Evolutionary conservation across 2,797 vertebrate genomes (phyloP).

Genomic region (Sebastes jordani): DNA sequence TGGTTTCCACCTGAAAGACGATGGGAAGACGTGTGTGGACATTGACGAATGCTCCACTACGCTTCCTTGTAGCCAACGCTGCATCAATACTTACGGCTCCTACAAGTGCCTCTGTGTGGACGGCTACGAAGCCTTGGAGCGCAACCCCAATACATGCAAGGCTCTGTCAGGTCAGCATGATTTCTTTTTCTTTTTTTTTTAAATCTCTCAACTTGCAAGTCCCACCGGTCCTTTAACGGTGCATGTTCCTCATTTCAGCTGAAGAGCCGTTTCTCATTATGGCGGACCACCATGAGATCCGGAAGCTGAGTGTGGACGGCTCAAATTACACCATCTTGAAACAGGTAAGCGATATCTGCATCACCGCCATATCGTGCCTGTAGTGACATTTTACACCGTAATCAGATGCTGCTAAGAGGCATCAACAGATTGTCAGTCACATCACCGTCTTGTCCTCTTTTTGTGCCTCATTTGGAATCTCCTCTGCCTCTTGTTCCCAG

Average conservation of each 20-base stretch:
- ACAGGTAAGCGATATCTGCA: constrained; percentile 82
- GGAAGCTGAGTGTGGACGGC: constrained; percentile 97
- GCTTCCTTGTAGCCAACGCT: constrained; percentile 96
- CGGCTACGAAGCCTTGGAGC: constrained; percentile 90
- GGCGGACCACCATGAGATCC: constrained; percentile 98
- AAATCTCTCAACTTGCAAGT: neutral
- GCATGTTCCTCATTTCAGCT: constrained; percentile 76
- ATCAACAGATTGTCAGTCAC: neutral
- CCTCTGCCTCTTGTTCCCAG: neutral
- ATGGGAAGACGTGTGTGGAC: constrained; percentile 95
- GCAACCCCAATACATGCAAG: constrained; percentile 91
- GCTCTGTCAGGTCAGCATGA: constrained; percentile 89
- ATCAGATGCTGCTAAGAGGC: neutral
- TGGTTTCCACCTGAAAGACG: constrained; percentile 95
- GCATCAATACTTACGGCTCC: constrained; percentile 96
- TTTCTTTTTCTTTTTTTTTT: neutral
- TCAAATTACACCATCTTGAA: constrained; percentile 98
- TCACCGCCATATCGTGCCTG: neutral
- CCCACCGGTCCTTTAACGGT: neutral
- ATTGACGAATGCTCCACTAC: constrained; percentile 93
- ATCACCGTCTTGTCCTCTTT: neutral
- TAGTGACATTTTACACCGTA: neutral
- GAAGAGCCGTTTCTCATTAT: constrained; percentile 98
- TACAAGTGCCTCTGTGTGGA: constrained; percentile 94
- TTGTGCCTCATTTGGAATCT: neutral